A percentile compares a stretch with the other conserved stretches of the same genome.
Conservation (phyloP, 2,797 vertebrate genomes). For the Hydrolagus colliei region DNA sequence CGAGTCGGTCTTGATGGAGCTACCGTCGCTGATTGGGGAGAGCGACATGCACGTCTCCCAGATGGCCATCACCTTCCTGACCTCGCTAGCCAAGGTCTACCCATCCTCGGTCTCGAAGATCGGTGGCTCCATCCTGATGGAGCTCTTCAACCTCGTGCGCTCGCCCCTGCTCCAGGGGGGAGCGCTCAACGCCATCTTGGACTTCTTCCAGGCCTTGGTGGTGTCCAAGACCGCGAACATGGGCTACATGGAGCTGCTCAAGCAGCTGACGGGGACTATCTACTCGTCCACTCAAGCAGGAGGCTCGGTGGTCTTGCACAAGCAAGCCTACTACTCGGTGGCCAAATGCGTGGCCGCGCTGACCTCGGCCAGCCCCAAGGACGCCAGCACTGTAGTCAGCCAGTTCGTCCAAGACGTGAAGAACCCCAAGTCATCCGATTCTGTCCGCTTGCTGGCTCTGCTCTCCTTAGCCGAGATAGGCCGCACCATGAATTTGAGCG, state of each 20-base stretch:
- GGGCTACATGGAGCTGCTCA: conserved; percentile 65
- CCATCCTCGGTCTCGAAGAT: conserved; percentile 71
- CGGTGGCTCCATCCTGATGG: conserved; percentile 59
- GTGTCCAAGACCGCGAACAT: conserved; percentile 55
- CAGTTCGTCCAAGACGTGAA: conserved; percentile 71
- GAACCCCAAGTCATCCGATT: conserved; percentile 58
- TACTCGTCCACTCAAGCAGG: conserved; percentile 39
- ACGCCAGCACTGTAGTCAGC: conserved; percentile 57
- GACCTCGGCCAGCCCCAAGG: conserved; percentile 66
- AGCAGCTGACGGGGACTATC: conserved; percentile 66
- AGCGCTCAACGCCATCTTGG: conserved; percentile 62
- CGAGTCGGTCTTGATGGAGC: conserved; percentile 66
- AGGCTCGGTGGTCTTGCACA: conserved; percentile 50
- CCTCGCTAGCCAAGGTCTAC: conserved; percentile 65
- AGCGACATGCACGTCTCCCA: conserved; percentile 84
- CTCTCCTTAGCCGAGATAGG: conserved; percentile 82
- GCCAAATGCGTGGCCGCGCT: conserved; percentile 82
- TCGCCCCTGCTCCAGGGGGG: conserved; percentile 80
- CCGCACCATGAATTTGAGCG: conserved; percentile 62
- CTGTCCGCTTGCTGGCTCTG: conserved; percentile 74
- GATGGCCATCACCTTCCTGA: conserved; percentile 70
- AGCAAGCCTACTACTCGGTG: conserved; percentile 72
- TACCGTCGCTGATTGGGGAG: conserved; percentile 77
- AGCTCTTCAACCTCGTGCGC: conserved; percentile 69
- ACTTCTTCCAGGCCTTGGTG: conserved; percentile 74